Conservation (phyloP, 2,797 vertebrate genomes). For the Tolypeutes matacus region DNA sequence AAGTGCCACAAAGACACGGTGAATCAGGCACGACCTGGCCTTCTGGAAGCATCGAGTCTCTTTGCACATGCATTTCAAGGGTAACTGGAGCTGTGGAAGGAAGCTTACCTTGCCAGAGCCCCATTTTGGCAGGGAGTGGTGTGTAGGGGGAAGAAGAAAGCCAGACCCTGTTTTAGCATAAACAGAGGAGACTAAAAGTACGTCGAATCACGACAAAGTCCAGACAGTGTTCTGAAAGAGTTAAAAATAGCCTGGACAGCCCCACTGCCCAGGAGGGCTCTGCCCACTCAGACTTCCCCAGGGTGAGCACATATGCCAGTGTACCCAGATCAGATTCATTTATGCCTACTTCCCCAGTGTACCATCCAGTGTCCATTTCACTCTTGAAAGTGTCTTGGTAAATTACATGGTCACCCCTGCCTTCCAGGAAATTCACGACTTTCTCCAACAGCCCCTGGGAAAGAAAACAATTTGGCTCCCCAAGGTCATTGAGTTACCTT, state of each 20-base stretch:
- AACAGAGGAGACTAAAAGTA: background rate
- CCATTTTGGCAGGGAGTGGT: background rate
- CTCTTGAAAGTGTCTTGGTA: slow-evolving; percentile 34
- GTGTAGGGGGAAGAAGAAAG: background rate
- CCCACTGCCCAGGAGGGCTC: background rate
- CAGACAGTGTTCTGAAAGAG: background rate
- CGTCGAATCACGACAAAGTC: background rate
- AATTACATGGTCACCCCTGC: slow-evolving; percentile 63
- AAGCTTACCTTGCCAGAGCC: background rate
- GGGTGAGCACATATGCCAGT: background rate
- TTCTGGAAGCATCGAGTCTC: background rate
- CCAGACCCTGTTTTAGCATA: background rate
- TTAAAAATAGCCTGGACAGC: background rate
- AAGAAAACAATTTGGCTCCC: slow-evolving; percentile 54
- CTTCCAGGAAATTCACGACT: slow-evolving; percentile 76
- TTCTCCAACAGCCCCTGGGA: slow-evolving; percentile 62
- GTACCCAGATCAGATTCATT: background rate
- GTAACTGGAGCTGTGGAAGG: background rate
- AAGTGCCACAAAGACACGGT: background rate
- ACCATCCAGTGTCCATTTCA: background rate
- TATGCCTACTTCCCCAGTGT: background rate
- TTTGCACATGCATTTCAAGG: background rate
- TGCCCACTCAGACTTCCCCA: background rate
- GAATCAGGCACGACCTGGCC: background rate
- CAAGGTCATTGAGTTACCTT: slow-evolving; percentile 31